Evolutionary conservation across 2,797 vertebrate species (phyloP), one percentile per base, ranked within the genome.

Genomic region (Hydrophis major): DNA sequence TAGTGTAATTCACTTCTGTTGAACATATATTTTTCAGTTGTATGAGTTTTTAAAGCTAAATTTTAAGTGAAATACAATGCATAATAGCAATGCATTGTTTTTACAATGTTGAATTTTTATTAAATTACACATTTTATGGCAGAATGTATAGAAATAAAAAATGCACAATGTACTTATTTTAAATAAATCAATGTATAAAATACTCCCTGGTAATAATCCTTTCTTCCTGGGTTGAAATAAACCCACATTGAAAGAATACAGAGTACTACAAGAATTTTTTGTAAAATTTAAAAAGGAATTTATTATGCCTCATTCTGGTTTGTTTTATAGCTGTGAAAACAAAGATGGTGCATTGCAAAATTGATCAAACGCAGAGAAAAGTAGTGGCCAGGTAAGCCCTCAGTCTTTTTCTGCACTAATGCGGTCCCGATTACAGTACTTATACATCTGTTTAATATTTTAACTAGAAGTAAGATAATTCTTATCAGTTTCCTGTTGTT

Each of bases 321-420:
- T 89, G 61, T 66, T 98, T 60, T 93, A 56, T 96, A 99, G 99
- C 99, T 93, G 99, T 99, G 94, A 98, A 99, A 97, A 99, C 99
- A 95, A 99, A 99, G 98, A 99, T 99, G 99, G 99, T 99, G 32
- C 99, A 99, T 97, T 99, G 99, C 98, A 99, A 99, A 98, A 99
- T 99, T 93, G 99, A 99, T 97, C 99, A 99, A 97, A 99, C 99
- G 53, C 99, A 99, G 98, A 98, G 97, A 94, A 99, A 99, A 97
- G 99, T 99, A 95, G 98, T 99, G 95, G 99, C 99, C 97, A 99
- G 99, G 99, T 99, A 98, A 98, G 98, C 95, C 90, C 95, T 94
- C 95, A 92, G 96, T 96, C 90, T 96, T 88, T 94, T 96, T 98
- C 94, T 94, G 94, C 89, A 96, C 96, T 92, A 96, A 95, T 96